phyloP scores from a whole-genome alignment of 2,888 invertebrate species.

The Eristalinus sepulchralis region DNA sequence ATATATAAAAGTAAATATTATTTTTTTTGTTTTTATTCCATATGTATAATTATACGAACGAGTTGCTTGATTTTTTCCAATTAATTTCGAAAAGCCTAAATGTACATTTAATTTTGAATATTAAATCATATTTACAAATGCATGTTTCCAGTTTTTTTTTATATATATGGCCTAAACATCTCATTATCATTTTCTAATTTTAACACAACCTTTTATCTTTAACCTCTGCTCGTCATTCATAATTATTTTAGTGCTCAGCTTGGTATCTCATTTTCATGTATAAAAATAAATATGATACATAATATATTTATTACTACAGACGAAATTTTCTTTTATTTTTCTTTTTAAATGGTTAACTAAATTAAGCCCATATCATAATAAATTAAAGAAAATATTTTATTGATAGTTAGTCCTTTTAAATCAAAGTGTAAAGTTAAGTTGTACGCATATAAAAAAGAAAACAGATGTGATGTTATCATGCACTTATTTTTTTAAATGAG shows the following conservation, averaged over 20 bases:
- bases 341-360: conserved; percentile 27
- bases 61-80: conserved; percentile 26
- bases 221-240: conserved; percentile 62
- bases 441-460: conserved; percentile 16
- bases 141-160: conserved; percentile 36
- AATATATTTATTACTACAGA: conserved; percentile 18
- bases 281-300: conserved; percentile 49
- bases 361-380: conserved; percentile 39
- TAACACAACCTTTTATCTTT: conserved; percentile 68
- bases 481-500: conserved; percentile 20
- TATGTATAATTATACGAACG: conserved; percentile 59
- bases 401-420: conserved; percentile 9
- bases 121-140: conserved; percentile 67
- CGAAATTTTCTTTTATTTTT: conserved; percentile 13
- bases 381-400: conserved; percentile 16
- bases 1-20: conserved; percentile 76
- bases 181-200: conserved; percentile 36
- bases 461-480: conserved; percentile 63
- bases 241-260: conserved; percentile 59
- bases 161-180: conserved; percentile 64
- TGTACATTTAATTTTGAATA: conserved; percentile 58
- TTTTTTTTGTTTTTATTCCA: conserved; percentile 50
- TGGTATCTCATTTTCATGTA: conserved; percentile 17
- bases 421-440: conserved; percentile 6
- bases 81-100: conserved; percentile 62